Evolutionary conservation across 2,888 invertebrate genomes (phyloP).

Genomic region (Leucoma salicis): DNA sequence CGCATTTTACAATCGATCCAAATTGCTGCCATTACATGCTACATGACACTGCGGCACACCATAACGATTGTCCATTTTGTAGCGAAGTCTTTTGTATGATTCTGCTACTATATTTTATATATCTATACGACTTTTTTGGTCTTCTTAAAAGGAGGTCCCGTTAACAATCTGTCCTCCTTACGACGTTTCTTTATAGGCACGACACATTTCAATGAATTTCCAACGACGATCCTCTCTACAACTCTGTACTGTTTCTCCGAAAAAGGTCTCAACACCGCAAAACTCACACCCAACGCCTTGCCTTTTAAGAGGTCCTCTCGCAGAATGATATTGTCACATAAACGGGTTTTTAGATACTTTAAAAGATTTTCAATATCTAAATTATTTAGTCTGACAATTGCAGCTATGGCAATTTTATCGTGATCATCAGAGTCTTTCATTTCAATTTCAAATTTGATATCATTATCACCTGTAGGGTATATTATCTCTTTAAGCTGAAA

Average conservation of each 20-base stretch:
- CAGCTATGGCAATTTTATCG: constrained; percentile 69
- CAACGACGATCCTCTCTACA: constrained; percentile 60
- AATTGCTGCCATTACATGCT: constrained; percentile 70
- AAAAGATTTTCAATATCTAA: constrained; percentile 55
- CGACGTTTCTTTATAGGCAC: constrained; percentile 50
- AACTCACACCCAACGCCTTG: constrained; percentile 61
- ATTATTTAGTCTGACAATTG: constrained; percentile 55
- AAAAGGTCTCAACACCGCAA: constrained; percentile 60
- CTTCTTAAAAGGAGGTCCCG: constrained; percentile 51
- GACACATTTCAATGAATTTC: constrained; percentile 45
- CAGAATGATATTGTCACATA: constrained; percentile 52
- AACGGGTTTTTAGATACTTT: constrained; percentile 57
- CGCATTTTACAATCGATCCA: constrained; percentile 65
- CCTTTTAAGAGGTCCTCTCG: constrained; percentile 64
- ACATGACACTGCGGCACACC: constrained; percentile 59
- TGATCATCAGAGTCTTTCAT: constrained; percentile 65
- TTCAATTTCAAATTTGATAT: constrained; percentile 65
- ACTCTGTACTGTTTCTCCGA: constrained; percentile 64
- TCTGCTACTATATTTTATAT: constrained; percentile 23
- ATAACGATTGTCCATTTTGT: constrained; percentile 54
- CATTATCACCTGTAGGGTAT: constrained; percentile 56
- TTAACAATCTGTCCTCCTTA: constrained; percentile 50
- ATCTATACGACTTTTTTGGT: constrained; percentile 38
- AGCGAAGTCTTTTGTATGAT: constrained; percentile 37
- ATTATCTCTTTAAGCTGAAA: constrained; percentile 68